These are phyloP conservation scores for Acipenser transmontanus DNA, from an alignment of 2,797 vertebrate genomes.

Conservation along the genomic window DNA sequence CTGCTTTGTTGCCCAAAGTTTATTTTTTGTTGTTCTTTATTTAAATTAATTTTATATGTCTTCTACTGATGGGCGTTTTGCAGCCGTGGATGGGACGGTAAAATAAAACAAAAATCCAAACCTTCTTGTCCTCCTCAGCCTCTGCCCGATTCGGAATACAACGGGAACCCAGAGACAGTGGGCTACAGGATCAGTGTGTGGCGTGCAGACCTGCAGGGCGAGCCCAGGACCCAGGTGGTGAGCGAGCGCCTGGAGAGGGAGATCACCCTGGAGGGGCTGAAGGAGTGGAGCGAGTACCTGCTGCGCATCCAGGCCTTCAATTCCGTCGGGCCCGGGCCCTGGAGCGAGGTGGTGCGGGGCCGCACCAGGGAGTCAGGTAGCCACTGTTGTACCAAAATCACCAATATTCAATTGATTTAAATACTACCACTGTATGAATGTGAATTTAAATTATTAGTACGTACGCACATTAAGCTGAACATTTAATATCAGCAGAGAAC, in stretches of 20 bases:
- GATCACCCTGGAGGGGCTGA: constrained; percentile 70
- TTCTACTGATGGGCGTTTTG: too few species aligned
- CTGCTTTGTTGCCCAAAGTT: too few species aligned
- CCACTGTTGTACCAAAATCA: too few species aligned
- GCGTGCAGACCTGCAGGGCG: constrained; percentile 51
- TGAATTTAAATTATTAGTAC: too few species aligned
- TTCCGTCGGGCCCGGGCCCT: constrained; percentile 82
- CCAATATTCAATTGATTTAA: too few species aligned
- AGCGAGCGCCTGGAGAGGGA: constrained; percentile 62
- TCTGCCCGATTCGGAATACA: constrained; percentile 74
- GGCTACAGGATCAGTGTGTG: constrained; percentile 74
- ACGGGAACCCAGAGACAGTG: constrained; percentile 82
- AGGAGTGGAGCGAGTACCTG: constrained; percentile 82
- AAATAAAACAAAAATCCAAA: too few species aligned
- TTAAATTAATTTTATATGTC: too few species aligned
- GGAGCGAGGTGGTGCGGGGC: constrained; percentile 69
- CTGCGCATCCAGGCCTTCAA: constrained; percentile 87
- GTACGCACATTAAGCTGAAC: too few species aligned
- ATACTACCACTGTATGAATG: too few species aligned
- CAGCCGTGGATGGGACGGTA: too few species aligned
- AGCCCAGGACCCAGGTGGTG: constrained; percentile 46
- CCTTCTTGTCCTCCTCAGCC: constrained; percentile 54
- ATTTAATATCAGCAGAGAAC: too few species aligned
- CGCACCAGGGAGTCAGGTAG: constrained; percentile 80
- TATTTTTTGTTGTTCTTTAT: too few species aligned